These are phyloP conservation scores for Pollenia amentaria DNA, from an alignment of 2,888 invertebrate genomes.

Conservation along the genomic window DNA sequence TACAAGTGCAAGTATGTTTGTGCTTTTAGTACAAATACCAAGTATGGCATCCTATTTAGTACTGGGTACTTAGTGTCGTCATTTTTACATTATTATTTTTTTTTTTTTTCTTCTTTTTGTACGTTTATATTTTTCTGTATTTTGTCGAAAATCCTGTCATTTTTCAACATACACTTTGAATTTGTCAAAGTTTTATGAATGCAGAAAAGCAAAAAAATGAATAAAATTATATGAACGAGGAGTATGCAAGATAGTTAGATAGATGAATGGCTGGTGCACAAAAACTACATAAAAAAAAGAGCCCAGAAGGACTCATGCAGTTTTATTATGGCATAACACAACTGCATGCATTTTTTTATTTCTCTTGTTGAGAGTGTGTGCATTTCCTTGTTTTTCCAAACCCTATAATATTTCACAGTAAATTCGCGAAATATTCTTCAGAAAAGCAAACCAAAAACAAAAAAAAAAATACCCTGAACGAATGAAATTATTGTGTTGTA, in stretches of 20 bases:
- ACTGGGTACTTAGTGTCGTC: slow-evolving; percentile 47
- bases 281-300: slow-evolving; percentile 38
- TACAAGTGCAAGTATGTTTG: slow-evolving; percentile 21
- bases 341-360: slow-evolving; percentile 49
- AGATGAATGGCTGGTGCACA: slow-evolving; percentile 46
- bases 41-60: slow-evolving; percentile 29
- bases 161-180: slow-evolving; percentile 73
- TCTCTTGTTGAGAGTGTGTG: slow-evolving; percentile 1
- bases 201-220: slow-evolving; percentile 49
- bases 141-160: slow-evolving; percentile 72
- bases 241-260: slow-evolving; percentile 48
- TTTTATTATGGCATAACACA: slow-evolving; percentile 64
- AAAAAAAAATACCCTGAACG: slow-evolving; percentile 17
- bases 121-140: slow-evolving; percentile 52
- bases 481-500: slow-evolving; percentile 50
- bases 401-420: slow-evolving; percentile 67
- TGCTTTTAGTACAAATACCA: slow-evolving; percentile 29
- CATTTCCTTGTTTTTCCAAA: slow-evolving; percentile 34
- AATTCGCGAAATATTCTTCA: slow-evolving; percentile 64
- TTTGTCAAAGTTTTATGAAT: slow-evolving; percentile 74
- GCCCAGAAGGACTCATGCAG: slow-evolving; percentile 60
- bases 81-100: neutral
- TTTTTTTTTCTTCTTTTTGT: neutral
- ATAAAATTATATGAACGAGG: slow-evolving; percentile 50
- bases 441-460: neutral